Percentiles rank a stretch among this genome's conserved stretches.
These are phyloP conservation scores for Tetragnatha montana DNA, from an alignment of 2,888 invertebrate genomes.

Conservation along the genomic window DNA sequence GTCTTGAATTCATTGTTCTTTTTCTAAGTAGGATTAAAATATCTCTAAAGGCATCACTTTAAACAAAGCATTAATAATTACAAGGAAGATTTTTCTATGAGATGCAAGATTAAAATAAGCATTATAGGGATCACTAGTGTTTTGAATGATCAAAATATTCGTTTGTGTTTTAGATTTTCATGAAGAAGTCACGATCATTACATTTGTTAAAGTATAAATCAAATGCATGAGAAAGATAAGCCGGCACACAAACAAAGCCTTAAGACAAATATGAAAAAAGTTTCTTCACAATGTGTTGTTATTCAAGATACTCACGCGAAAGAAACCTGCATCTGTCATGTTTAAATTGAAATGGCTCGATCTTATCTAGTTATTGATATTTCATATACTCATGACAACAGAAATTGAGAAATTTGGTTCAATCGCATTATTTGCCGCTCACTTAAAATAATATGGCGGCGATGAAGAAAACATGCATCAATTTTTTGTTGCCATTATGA, in stretches of 20 bases:
- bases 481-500: neutral
- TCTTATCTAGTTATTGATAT: neutral
- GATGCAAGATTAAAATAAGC: neutral
- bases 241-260: conserved; percentile 7
- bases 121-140: neutral
- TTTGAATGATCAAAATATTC: neutral
- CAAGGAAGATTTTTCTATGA: neutral
- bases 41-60: neutral
- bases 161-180: no score
- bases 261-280: neutral
- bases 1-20: no score
- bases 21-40: neutral
- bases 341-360: neutral
- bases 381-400: neutral
- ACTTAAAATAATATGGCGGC: neutral
- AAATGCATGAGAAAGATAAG: neutral
- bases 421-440: neutral
- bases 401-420: neutral
- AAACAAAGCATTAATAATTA: neutral
- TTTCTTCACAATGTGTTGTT: neutral
- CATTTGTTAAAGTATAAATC: no score
- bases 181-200: no score
- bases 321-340: conserved; percentile 78
- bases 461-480: neutral
- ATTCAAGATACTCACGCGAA: conserved; percentile 75